These are phyloP conservation scores for Forbesichthys agassizii DNA, from an alignment of 2,113 vertebrate species.

Conservation along the genomic window DNA sequence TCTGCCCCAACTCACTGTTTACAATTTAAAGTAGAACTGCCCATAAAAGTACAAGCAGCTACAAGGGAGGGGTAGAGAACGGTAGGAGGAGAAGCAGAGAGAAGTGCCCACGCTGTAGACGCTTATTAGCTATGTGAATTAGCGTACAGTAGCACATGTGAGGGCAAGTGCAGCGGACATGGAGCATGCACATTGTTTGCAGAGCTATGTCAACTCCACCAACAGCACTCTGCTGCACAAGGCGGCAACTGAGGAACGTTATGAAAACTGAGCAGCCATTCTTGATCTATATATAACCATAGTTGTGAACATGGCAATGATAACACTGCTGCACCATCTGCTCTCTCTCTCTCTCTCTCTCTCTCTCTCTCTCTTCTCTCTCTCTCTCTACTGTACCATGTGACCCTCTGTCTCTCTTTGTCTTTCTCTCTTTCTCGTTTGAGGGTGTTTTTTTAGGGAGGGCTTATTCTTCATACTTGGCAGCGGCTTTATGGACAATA, in stretches of 20 bases:
- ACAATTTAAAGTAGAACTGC: too few species aligned
- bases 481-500: constrained; percentile 82
- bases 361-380: neutral
- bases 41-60: too few species aligned
- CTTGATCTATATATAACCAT: constrained; percentile 63
- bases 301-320: constrained; percentile 44
- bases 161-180: neutral
- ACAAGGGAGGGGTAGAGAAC: too few species aligned
- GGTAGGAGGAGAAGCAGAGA: too few species aligned
- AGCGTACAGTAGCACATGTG: neutral
- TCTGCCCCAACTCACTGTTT: too few species aligned
- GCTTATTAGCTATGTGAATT: neutral
- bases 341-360: constrained; percentile 12
- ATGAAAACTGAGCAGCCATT: constrained; percentile 31
- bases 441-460: constrained; percentile 80
- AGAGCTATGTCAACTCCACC: constrained; percentile 9
- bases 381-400: constrained; percentile 28
- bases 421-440: constrained; percentile 12
- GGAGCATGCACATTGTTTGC: constrained; percentile 1
- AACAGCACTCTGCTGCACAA: constrained; percentile 16
- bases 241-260: constrained; percentile 32
- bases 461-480: constrained; percentile 82
- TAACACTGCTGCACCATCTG: constrained; percentile 28
- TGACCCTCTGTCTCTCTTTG: constrained; percentile 10
- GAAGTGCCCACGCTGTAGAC: too few species aligned